These are phyloP conservation scores for Epinotia bilunana DNA, from an alignment of 2,888 invertebrate genomes.

Conservation along the genomic window DNA sequence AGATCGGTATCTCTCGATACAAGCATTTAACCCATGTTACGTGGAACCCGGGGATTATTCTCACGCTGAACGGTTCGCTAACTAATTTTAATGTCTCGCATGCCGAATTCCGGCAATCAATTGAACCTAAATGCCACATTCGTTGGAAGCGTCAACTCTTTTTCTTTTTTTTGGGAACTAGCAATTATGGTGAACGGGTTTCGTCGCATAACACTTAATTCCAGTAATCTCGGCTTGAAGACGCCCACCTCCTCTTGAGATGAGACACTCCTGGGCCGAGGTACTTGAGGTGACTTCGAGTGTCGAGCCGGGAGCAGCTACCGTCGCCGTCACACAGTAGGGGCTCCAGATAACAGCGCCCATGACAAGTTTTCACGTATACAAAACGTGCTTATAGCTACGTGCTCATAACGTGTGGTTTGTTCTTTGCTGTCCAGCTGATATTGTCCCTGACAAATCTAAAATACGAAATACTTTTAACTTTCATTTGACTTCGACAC, in stretches of 20 bases:
- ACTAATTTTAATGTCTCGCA: constrained; percentile 73
- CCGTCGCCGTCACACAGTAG: constrained; percentile 38
- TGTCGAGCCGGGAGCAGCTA: constrained; percentile 30
- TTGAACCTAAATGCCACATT: constrained; percentile 28
- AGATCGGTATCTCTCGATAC: constrained; percentile 82
- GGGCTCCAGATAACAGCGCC: constrained; percentile 36
- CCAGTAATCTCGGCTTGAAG: constrained; percentile 33
- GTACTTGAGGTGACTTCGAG: constrained; percentile 32
- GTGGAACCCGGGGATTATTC: constrained; percentile 78
- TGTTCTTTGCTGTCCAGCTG: constrained; percentile 11
- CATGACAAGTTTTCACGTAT: constrained; percentile 34
- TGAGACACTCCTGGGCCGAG: neutral
- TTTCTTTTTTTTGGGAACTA: constrained; percentile 10
- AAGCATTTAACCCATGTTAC: constrained; percentile 84
- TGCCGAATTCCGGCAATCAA: constrained; percentile 41
- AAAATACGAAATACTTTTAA: neutral
- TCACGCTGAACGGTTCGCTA: constrained; percentile 73
- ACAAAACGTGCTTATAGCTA: constrained; percentile 39
- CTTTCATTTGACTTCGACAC: neutral
- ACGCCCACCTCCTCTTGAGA: constrained; percentile 34
- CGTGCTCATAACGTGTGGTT: constrained; percentile 39
- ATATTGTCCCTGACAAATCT: constrained; percentile 2
- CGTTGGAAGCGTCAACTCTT: constrained; percentile 17
- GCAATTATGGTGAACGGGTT: constrained; percentile 19
- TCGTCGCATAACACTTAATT: constrained; percentile 31